Evolutionary conservation across 2,888 invertebrate genomes (phyloP), one percentile per base, ranked within the genome.

Genomic region (Priapulus caudatus): DNA sequence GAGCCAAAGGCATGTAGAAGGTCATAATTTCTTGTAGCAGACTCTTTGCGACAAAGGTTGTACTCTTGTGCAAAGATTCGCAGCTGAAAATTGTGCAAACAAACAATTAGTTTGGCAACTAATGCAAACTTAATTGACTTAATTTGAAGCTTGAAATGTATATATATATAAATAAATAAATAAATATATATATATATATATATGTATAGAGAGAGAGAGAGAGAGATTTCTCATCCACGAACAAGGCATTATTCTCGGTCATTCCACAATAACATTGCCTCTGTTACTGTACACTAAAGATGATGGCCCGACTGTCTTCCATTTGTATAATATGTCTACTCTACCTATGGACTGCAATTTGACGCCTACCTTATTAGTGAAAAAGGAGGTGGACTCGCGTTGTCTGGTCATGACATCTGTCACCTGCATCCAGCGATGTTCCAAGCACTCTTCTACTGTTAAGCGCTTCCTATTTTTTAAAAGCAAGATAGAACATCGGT

Each of bases 381-480:
- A 76, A 76, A 93, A 92, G 57, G 85, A 77, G 22, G 88, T 85
- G 52, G 87, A 77, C 70, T 93, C 91, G 23, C 93, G 78, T 71
- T 90, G 87, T 72, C 84, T 86, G 64, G 89, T 84, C 85, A 93
- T 89, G 68, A 83, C 87, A 70, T 93, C 91, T 33, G 86, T 84
- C 44, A 88, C 84, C 62, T 87, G 78, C 52, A 98, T 78, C 95
- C 97, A 97, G 70, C 92, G 82, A 72, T 95, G 92, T 68, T 93
- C 92, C 68, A 88, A 80, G 65, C 91, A 91, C 72, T 97, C 95
- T 70, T 93, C 93, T 0, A 87, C 83, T 47, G 85, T 81, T 58
- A 95, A 91, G 64, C 97, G 79, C 80, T 95, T 93, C 61, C 89
- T 90, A 66, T 51, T n/a, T n/a, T n/a, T n/a, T n/a, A n/a, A n/a